Base-by-base conservation (phyloP, 2,888 invertebrate species). In the Ichneumoninae sp. region DNA sequence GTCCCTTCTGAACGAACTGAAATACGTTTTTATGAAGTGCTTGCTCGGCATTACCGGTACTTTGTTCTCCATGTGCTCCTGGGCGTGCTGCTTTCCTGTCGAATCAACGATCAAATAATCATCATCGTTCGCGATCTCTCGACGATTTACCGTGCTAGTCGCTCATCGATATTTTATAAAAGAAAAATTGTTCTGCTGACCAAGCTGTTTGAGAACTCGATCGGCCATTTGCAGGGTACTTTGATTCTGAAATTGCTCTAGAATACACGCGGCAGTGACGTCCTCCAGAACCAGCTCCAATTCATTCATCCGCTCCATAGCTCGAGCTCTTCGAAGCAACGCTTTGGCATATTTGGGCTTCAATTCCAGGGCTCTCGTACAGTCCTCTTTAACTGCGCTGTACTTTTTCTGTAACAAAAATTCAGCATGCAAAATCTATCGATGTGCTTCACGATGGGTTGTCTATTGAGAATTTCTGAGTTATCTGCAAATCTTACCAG, bases 331-430 rank as follows among this genome's bases (percentile, higher is more conserved):
- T 72, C 99, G 95, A 83, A 96, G 95, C 84, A 98, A 95, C 3
- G 99, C 99, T 94, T 99, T 98, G 16, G 96, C 95, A 93, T 99
- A 99, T 87, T 96, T 96, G 54, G 96, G 96, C 93, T 99, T 98
- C 40, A 97, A 94, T 91, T 97, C 96, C 50, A 99, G 94, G 1
- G 99, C 98, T 91, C 95, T 96, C 1, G 97, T 96, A 91, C 98
- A 98, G 93, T 99, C 98, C 86, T 96, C 96, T 90, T 97, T 97
- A 0, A 98, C 98, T 87, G 96, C 95, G 84, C 96, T 96, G 95
- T 97, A 97, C 94, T 97, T 97, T 94, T 97, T 96, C 94, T 94
- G 81, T 5, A 57, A 69, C 13, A 50, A 36, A 36, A 74, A 47
- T 69, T 7, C 4, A 4, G n/a, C 19, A 10, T 33, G 8, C 5